phyloP scores from a whole-genome alignment of 2,113 vertebrate species.

The Otus sunia region DNA sequence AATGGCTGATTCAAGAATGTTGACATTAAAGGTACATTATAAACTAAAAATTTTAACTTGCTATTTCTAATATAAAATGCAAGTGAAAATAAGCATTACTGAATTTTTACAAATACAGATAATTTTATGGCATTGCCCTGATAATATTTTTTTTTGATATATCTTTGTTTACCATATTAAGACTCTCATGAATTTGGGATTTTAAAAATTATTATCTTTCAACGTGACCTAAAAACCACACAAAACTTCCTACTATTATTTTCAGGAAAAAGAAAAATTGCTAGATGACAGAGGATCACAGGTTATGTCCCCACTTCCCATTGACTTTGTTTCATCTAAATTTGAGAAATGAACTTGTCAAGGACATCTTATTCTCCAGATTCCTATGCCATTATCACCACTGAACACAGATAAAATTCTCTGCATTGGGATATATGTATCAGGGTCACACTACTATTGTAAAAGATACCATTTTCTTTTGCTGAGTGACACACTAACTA shows the following conservation, averaged over 20 bases:
- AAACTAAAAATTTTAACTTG: neutral
- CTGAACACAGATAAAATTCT: neutral
- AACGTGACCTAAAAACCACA: neutral
- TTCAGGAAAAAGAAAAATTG: neutral
- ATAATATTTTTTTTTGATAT: neutral
- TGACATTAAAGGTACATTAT: neutral
- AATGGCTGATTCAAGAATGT: neutral
- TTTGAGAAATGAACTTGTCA: neutral
- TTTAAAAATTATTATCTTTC: neutral
- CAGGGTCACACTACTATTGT: neutral
- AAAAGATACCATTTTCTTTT: neutral
- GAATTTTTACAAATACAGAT: neutral
- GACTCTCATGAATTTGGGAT: neutral
- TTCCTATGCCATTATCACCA: neutral
- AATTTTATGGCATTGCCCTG: neutral
- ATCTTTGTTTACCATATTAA: neutral
- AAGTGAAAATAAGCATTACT: neutral
- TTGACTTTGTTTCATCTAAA: neutral
- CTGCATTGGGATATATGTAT: neutral
- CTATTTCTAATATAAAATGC: neutral
- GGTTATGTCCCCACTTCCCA: fast-evolving
- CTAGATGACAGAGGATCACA: neutral
- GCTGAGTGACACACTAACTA: neutral
- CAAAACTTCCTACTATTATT: neutral
- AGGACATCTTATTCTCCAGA: neutral